Evolutionary conservation across 2,888 invertebrate genomes (phyloP).

Genomic region (Tetropium fuscum): DNA sequence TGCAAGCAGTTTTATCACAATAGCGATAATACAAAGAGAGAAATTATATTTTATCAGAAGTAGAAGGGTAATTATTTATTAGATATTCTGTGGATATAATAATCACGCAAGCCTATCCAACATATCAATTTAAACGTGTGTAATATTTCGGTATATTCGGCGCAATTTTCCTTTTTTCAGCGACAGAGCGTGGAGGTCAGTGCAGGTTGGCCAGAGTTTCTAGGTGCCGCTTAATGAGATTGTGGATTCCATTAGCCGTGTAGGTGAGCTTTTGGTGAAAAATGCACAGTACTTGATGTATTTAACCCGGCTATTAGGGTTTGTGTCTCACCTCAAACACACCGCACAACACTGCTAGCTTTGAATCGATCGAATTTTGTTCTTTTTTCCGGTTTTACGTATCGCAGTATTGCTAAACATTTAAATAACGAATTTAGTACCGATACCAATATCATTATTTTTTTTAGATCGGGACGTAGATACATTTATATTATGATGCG

Average conservation of each 20-base stretch:
- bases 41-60: background rate
- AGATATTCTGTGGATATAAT: no score
- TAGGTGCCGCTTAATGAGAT: slow-evolving; percentile 48
- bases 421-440: background rate
- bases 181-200: slow-evolving; percentile 31
- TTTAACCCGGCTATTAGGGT: slow-evolving; percentile 66
- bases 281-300: slow-evolving; percentile 66
- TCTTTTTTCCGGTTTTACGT: slow-evolving; percentile 11
- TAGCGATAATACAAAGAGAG: no score
- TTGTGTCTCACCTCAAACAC: slow-evolving; percentile 66
- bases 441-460: no score
- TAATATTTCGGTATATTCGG: no score
- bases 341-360: slow-evolving; percentile 51
- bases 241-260: slow-evolving; percentile 51
- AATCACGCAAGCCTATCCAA: no score
- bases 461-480: no score
- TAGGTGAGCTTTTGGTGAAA: slow-evolving; percentile 61
- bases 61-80: no score
- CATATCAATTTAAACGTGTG: no score
- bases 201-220: slow-evolving; percentile 38
- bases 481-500: no score
- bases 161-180: slow-evolving; percentile 22
- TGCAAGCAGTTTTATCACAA: no score
- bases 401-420: slow-evolving; percentile 9
- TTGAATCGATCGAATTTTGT: slow-evolving; percentile 26